Evolutionary conservation across 2,888 invertebrate species (phyloP), one percentile per base, ranked within the genome.

Genomic region (Caenorhabditis imperialis): DNA sequence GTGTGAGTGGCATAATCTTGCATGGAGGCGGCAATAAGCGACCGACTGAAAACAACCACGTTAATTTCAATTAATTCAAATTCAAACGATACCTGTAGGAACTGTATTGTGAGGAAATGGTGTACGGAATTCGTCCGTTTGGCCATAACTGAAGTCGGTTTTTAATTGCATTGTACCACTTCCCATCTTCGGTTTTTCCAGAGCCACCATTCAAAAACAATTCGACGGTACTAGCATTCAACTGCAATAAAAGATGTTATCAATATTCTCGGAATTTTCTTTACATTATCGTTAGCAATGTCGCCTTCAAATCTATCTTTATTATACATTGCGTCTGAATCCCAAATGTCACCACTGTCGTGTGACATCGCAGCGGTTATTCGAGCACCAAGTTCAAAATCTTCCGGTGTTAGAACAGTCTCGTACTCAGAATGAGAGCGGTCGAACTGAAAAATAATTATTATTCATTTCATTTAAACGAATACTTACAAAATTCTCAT

Each of bases 251-350:
- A 18, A 18, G 6, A 25, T 30, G n/a, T 7, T 8, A 22, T 20
- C 25, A 33, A 8, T 16, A 3, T 2, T 8, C n/a, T 44, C 14
- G n/a, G 18, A 18, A 4, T 38, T 18, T 5, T 27, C 71, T 77
- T 74, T 53, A 85, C 86, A 53, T 81, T 80, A 12, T 83, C 83
- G 54, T 87, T 88, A 18, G 86, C 86, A 47, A 87, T 87, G 72
- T 87, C 87, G 73, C 87, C 87, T 75, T 87, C 87, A 60, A 87
- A 87, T 35, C 80, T 65, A 33, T 83, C 85, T 35, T 65, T 72
- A 25, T 81, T 81, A 67, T 88, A 87, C 86, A 85, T 85, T 8
- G 85, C 85, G 45, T 85, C 86, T 8, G 86, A 86, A 61, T 87
- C 85, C 86, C 85, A 86, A 30, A 81, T 71, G 42, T 83, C 81